Evolutionary conservation across 2,888 invertebrate species (phyloP), one percentile per base, ranked within the genome.

Genomic region (Drosophila greeni): DNA sequence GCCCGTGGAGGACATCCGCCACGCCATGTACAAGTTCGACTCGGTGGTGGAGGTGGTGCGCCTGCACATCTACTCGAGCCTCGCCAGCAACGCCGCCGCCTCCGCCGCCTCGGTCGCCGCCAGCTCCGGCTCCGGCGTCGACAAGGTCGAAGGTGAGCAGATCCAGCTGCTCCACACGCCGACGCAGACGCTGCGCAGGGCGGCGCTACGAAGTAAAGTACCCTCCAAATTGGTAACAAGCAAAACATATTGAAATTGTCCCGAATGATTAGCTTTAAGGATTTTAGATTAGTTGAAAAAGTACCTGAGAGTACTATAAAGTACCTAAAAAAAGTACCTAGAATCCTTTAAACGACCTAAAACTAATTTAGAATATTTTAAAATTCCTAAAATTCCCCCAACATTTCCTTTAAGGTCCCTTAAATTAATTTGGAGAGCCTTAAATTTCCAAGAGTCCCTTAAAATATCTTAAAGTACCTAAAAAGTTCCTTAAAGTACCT

Each of bases 1-100:
- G 24, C 95, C 95, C 0, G 94, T 95, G 84, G 95, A 95, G 77
- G 95, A 95, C 87, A 93, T 95, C 24, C 91, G 95, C 40, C 94
- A 94, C 85, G 92, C 94, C n/a, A 90, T 94, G 72, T 95, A 94
- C 90, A 93, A 94, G 89, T 94, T 93, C 87, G 91, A 92, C 59
- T 94, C 94, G 2, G 92, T 95, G 64, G 95, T 95, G 20, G 95
- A 95, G 87, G 94, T 95, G 45, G 91, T 93, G 1, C 91, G 95
- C 58, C 88, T 94, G 56, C 91, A 93, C 85, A 75, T 89, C 82
- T 81, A 90, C 20, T 80, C 81, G 42, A 81, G 73, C 43, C 70
- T 81, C 34, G 57, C 67, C 31, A 47, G 59, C n/a, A 54, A 52
- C 20, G 43, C 47, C 26, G 49, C 62, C 57, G 53, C 67, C 31